Evolutionary conservation across 2,113 vertebrate genomes (phyloP).

Genomic region (Haliaeetus leucogaster): DNA sequence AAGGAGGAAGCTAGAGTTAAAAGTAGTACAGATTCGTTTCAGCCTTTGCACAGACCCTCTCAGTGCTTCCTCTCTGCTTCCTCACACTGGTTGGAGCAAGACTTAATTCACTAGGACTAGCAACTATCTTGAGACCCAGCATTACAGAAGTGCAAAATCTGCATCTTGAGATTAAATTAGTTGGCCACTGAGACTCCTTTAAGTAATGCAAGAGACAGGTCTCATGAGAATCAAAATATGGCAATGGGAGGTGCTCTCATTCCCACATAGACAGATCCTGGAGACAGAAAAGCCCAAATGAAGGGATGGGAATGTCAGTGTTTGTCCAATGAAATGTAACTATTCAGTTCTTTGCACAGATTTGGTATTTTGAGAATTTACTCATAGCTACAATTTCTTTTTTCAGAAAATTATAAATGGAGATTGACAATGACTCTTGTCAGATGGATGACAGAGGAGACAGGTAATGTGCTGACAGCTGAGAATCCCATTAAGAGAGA

Average conservation of each 20-base stretch:
- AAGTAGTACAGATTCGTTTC: neutral
- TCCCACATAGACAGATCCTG: neutral
- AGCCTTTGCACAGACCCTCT: neutral
- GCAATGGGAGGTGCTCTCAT: neutral
- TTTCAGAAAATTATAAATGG: neutral
- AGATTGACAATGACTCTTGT: neutral
- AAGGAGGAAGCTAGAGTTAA: neutral
- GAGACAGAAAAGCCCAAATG: neutral
- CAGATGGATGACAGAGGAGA: neutral
- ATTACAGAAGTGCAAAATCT: neutral
- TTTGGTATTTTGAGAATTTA: neutral
- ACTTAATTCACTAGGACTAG: neutral
- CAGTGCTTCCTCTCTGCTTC: neutral
- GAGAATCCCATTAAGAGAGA: neutral
- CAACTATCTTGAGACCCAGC: neutral
- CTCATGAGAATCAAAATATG: neutral
- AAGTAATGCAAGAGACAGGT: neutral
- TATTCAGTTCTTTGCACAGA: neutral
- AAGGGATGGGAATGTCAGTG: accelerated
- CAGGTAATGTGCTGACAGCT: neutral
- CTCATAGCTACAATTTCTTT: neutral
- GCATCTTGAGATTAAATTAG: neutral
- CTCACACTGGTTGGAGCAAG: neutral
- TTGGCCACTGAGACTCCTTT: neutral
- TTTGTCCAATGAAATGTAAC: neutral